Percentiles rank a stretch among this genome's conserved stretches.
Evolutionary conservation across 2,888 invertebrate species (phyloP).

Genomic region (Parnassius mnemosyne): DNA sequence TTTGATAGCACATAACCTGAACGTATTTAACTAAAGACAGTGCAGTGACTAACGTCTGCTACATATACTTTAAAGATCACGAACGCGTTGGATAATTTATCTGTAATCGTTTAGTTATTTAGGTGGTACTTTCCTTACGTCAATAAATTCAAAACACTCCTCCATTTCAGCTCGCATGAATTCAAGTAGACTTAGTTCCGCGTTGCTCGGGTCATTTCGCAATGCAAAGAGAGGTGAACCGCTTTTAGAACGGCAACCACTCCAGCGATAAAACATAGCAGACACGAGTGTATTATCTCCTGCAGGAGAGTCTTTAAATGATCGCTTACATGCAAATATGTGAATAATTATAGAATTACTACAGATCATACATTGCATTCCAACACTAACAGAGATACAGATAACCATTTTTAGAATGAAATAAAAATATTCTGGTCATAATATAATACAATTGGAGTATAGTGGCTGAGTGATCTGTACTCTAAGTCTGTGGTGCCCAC

Average conservation of each 20-base stretch:
- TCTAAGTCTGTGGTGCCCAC: no score
- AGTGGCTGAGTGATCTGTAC: no score
- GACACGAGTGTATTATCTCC: conserved; percentile 39
- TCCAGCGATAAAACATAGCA: conserved; percentile 54
- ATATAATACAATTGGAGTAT: no score
- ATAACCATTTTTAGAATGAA: no score
- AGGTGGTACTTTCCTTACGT: neutral
- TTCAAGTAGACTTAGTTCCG: conserved; percentile 21
- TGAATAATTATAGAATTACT: conserved; percentile 19
- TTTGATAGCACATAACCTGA: no score
- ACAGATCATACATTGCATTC: conserved; percentile 1
- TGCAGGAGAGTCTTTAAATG: conserved; percentile 35
- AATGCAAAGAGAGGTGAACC: conserved; percentile 35
- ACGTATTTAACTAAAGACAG: no score
- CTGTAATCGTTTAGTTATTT: no score
- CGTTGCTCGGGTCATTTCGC: conserved; percentile 35
- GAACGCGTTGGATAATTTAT: no score
- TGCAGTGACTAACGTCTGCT: no score
- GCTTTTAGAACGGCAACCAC: conserved; percentile 56
- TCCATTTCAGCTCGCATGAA: neutral
- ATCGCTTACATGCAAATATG: conserved; percentile 15
- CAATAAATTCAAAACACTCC: neutral
- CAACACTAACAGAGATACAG: neutral
- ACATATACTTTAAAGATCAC: neutral
- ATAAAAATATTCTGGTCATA: no score